These are phyloP conservation scores for Pachyuromys duprasi DNA, from an alignment of 2,797 vertebrate species.

Conservation along the genomic window DNA sequence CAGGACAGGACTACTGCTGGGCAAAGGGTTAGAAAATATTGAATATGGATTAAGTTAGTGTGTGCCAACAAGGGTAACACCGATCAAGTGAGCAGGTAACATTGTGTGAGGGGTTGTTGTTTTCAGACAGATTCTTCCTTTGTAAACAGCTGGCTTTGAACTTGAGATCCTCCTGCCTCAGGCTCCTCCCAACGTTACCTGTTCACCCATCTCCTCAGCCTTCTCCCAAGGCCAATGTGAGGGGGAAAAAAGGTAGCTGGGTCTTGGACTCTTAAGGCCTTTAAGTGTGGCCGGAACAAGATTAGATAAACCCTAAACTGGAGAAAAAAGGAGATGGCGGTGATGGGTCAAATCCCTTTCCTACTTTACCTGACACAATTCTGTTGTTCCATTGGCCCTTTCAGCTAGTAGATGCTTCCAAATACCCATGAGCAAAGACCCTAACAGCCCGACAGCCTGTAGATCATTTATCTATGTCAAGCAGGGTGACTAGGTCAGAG, in stretches of 20 bases:
- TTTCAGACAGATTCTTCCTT: background rate
- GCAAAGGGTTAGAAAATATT: background rate
- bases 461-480: background rate
- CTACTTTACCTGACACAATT: background rate
- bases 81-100: no score
- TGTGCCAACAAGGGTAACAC: background rate
- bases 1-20: background rate
- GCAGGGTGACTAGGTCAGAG: background rate
- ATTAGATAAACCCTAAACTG: background rate
- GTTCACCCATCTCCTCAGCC: background rate
- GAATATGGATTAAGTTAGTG: background rate
- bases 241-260: background rate
- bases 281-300: background rate
- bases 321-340: background rate
- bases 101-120: background rate
- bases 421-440: background rate
- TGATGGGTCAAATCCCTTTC: background rate
- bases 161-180: background rate
- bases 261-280: constrained; percentile 10
- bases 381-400: background rate
- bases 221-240: background rate
- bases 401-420: background rate
- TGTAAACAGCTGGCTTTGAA: background rate
- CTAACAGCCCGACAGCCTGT: background rate
- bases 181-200: background rate